Base-by-base conservation (phyloP, 2,113 vertebrate genomes). In the Ranitomeya imitator region DNA sequence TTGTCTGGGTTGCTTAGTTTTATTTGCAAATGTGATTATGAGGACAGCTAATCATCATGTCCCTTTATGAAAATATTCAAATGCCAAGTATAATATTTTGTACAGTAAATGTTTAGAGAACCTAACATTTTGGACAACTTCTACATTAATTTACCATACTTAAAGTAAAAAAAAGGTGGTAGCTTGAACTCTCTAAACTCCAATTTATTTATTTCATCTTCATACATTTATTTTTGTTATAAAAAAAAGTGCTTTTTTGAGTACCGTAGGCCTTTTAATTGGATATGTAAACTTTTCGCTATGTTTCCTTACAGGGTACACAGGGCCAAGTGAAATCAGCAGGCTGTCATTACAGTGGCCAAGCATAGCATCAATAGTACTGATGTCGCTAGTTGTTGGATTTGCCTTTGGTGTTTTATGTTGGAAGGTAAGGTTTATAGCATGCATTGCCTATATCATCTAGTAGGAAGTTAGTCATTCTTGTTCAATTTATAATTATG, bases 401-500 rank as follows among this genome's bases (percentile, higher is more conserved):
- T 95, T 95, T 94, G 83, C 92, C 93, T 92, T 95, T 90, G 95
- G 95, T 93, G 93, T 92, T 71, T 45, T 96, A 87, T 96, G 94
- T 93, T 95, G 95, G 95, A 95, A 96, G 94, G 95, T 96, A 91
- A 92, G 93, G 26, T 51, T 31, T 31, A 8, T 74, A 79, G 10
- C 14, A 55, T 55, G 10, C 15, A 15, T 7, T 23, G 57, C 12
- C 7, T 55, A 13, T 7, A 54, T 78, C 55, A 10, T 11, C 12
- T 57, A 23, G 54, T 57, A 57, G 5, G 19, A 71, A 31, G 4
- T 4, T 71, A 14, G 69, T 37, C 6, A 71, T 31, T 1, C 5
- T 31, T 6, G n/a, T 71, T 71, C 4, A 71, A 37, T 31, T 57
- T 57, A 57, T 57, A 57, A 7, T 13, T 57, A 1, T 57, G 4